Evolutionary conservation across 2,888 invertebrate genomes (phyloP), one percentile per base, ranked within the genome.

Genomic region (Psylliodes chrysocephalus): DNA sequence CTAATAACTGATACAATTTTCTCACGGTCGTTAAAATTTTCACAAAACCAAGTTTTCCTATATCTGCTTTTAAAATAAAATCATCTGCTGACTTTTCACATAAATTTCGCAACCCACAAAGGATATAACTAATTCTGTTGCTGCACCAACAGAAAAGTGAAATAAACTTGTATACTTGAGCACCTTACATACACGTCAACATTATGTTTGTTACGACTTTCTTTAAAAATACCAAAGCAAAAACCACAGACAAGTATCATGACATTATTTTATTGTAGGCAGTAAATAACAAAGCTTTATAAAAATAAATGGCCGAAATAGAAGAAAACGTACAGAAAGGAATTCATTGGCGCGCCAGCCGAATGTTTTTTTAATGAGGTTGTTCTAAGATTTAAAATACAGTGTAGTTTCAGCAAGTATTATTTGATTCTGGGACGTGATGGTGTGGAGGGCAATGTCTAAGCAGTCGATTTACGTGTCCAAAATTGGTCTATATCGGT

Each of bases 271-370:
- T 22, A n/a, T 38, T 52, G 38, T 18, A 12, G 52, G 12, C 12
- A 12, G 38, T 52, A 38, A 52, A 38, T 22, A 52, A 52, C 2
- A n/a, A 14, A 17, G 35, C 12, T 52, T 22, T 14, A 52, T 52
- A 22, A 38, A 52, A 52, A 38, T 38, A 52, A 33, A 52, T 12
- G 18, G 35, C 22, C 12, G 12, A 19, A 52, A 52, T n/a, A 52
- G 22, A 52, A 17, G n/a, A 38, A 14, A 14, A 12, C 2, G 5
- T n/a, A 2, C 5, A 17, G 1, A 18, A 42, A 42, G 18, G 8
- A 42, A 8, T 42, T 1, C 42, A 42, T 17, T 2, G 18, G 42
- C 42, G 42, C 10, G 10, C 7, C 18, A 44, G 40, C n/a, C n/a
- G n/a, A n/a, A n/a, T n/a, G n/a, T n/a, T n/a, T n/a, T n/a, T n/a